phyloP scores from a whole-genome alignment of 2,113 vertebrate genomes.

The Enhydra lutris region DNA sequence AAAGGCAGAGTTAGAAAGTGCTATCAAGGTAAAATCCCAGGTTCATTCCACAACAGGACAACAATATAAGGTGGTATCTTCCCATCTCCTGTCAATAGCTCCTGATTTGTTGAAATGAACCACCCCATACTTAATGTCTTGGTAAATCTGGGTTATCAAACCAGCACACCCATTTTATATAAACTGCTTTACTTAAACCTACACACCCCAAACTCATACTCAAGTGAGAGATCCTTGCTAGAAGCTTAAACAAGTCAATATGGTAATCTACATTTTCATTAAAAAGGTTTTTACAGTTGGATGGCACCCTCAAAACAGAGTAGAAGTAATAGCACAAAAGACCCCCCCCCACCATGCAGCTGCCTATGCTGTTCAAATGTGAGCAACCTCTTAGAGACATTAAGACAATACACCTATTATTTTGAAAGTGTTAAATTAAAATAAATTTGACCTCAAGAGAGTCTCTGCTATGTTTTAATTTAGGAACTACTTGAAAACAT shows the following conservation, averaged over 20 bases:
- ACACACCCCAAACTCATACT: not conserved
- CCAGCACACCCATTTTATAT: not conserved
- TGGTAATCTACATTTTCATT: not conserved
- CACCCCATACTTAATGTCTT: not conserved
- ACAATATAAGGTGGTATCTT: fast-evolving
- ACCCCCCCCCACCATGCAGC: not conserved
- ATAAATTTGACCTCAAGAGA: not conserved
- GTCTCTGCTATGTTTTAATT: not conserved
- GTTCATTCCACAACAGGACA: not conserved
- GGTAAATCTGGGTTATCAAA: not conserved
- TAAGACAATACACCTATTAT: not conserved
- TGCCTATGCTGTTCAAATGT: not conserved
- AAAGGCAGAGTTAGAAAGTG: not conserved
- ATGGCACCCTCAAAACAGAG: not conserved
- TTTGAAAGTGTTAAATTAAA: not conserved
- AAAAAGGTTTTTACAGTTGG: not conserved
- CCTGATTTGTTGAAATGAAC: not conserved
- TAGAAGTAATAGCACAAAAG: not conserved
- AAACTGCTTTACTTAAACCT: not conserved
- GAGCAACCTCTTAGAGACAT: not conserved
- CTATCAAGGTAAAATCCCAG: not conserved
- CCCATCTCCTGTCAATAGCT: not conserved
- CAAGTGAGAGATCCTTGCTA: not conserved
- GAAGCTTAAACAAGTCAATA: not conserved
- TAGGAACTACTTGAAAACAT: not conserved